Evolutionary conservation across 92 coral and sea anemone genomes (phyloP).

Genomic region (Diadumene lineata): DNA sequence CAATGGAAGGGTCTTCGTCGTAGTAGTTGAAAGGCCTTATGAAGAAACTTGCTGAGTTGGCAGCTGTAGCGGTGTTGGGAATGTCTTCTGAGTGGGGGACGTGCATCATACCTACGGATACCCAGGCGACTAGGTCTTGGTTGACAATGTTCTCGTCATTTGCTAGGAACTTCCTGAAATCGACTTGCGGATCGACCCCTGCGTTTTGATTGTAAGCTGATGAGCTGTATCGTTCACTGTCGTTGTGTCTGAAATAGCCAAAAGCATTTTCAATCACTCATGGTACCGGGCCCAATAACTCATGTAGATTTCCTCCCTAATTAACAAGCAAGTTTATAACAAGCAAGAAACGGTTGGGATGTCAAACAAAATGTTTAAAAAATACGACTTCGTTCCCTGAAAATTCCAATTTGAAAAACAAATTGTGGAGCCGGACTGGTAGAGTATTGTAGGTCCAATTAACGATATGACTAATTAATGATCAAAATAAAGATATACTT

Average conservation of each 20-base stretch:
- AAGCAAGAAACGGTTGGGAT: too few relatives aligned
- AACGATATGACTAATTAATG: too few relatives aligned
- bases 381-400: too few relatives aligned
- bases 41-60: slow-evolving; percentile 69
- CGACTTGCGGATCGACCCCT: slow-evolving; percentile 67
- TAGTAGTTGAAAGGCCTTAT: slow-evolving; percentile 92
- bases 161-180: slow-evolving; percentile 65
- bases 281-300: too few relatives aligned
- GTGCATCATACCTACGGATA: slow-evolving; percentile 84
- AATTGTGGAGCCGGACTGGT: too few relatives aligned
- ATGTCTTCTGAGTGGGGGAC: slow-evolving; percentile 90
- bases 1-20: slow-evolving; percentile 92
- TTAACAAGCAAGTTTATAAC: too few relatives aligned
- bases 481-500: too few relatives aligned
- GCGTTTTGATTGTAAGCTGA: slow-evolving; percentile 78
- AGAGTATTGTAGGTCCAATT: too few relatives aligned
- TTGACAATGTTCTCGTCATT: slow-evolving; percentile 76
- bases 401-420: too few relatives aligned
- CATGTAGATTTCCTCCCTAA: too few relatives aligned
- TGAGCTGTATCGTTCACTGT: slow-evolving; percentile 70
- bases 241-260: slow-evolving; percentile 47
- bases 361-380: too few relatives aligned
- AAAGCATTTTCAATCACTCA: too few relatives aligned
- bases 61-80: slow-evolving; percentile 90
- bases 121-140: slow-evolving; percentile 95